Conservation (phyloP, 1,140 invertebrate species). For the Drosophila novamexicana region DNA sequence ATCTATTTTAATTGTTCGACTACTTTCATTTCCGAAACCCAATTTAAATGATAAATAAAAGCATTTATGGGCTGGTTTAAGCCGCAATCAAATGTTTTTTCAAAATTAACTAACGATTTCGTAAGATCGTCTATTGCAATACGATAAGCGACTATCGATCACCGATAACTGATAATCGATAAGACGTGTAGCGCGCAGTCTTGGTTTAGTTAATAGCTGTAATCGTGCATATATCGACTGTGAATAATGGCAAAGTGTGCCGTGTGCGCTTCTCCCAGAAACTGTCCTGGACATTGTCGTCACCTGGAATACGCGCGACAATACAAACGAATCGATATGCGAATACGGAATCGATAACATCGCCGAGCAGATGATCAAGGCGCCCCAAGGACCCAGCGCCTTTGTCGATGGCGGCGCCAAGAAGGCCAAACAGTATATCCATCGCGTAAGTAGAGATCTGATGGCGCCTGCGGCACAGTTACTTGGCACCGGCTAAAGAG, state of each 20-base stretch:
- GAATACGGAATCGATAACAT: slow-evolving; percentile 90
- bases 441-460: slow-evolving; percentile 86
- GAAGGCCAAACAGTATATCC: slow-evolving; percentile 91
- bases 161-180: slow-evolving; percentile 13
- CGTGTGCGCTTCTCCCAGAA: slow-evolving; percentile 84
- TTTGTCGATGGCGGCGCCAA: slow-evolving; percentile 92
- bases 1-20: no score
- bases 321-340: slow-evolving; percentile 90
- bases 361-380: slow-evolving; percentile 84
- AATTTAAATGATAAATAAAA: no score
- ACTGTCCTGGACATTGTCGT: slow-evolving; percentile 91
- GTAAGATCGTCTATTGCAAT: neutral
- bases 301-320: slow-evolving; percentile 94
- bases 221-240: neutral
- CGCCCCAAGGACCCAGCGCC: slow-evolving; percentile 79
- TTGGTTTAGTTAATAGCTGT: neutral
- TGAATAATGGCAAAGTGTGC: slow-evolving; percentile 39
- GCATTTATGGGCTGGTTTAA: no score
- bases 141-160: neutral
- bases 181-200: neutral
- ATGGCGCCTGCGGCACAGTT: no score
- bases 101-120: no score
- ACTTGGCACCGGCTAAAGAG: no score
- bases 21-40: no score
- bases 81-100: no score